phyloP scores from a whole-genome alignment of 2,113 vertebrate genomes.

The Leuciscus idus region DNA sequence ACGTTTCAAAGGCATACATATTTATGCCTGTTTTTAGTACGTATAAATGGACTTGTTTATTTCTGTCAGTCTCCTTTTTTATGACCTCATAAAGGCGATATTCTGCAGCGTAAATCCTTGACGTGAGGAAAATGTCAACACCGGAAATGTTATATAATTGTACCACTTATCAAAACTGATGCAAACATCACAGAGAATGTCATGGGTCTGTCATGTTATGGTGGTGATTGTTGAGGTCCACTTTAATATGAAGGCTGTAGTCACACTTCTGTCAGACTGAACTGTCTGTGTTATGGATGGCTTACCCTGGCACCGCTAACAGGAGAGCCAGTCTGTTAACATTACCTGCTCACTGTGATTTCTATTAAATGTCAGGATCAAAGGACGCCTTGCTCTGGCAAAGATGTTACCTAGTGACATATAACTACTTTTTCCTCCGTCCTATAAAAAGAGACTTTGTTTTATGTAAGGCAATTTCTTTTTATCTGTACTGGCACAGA shows the following conservation, averaged over 20 bases:
- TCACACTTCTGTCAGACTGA: slow-evolving; percentile 51
- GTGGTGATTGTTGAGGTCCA: slow-evolving; percentile 36
- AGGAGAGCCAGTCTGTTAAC: slow-evolving; percentile 44
- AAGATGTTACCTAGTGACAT: slow-evolving; percentile 44
- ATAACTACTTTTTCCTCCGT: slow-evolving; percentile 41
- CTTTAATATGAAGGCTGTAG: slow-evolving; percentile 41
- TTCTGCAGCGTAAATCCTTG: slow-evolving; percentile 44
- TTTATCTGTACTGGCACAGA: not conserved
- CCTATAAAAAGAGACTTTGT: slow-evolving; percentile 31
- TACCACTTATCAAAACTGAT: slow-evolving; percentile 41
- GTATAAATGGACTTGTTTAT: slow-evolving; percentile 52
- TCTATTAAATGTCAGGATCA: slow-evolving; percentile 51
- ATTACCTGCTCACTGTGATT: slow-evolving; percentile 53
- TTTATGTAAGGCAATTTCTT: slow-evolving; percentile 35
- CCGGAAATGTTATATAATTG: slow-evolving; percentile 35
- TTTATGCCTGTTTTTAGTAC: slow-evolving; percentile 51
- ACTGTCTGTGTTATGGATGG: slow-evolving; percentile 47
- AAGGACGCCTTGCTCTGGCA: slow-evolving; percentile 44
- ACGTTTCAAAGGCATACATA: slow-evolving; percentile 35
- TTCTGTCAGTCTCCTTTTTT: slow-evolving; percentile 49
- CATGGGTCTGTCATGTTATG: slow-evolving; percentile 19
- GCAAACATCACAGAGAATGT: slow-evolving; percentile 21
- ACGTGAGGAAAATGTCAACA: slow-evolving; percentile 39
- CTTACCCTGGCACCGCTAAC: slow-evolving; percentile 43
- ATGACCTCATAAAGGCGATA: slow-evolving; percentile 48